Conservation (phyloP, 2,113 vertebrate genomes). For the Rhagologus leucostigma region DNA sequence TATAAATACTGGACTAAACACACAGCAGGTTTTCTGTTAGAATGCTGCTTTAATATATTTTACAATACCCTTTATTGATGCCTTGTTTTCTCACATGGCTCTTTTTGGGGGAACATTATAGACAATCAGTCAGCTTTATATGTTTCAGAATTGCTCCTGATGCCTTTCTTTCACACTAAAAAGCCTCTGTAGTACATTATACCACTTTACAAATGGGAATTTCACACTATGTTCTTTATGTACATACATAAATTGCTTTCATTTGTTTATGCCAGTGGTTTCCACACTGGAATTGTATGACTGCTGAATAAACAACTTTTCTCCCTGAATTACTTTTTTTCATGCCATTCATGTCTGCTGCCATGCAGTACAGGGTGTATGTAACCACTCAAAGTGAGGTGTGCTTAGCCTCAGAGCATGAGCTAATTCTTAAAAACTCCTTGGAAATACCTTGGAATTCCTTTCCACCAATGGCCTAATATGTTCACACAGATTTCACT, state of each 20-base stretch:
- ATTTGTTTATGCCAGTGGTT: slow-evolving; percentile 10
- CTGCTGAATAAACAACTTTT: slow-evolving; percentile 28
- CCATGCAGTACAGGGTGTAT: not conserved
- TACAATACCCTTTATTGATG: not conserved
- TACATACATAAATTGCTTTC: slow-evolving; percentile 12
- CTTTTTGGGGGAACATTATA: not conserved
- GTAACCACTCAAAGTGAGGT: not conserved
- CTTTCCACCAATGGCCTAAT: not conserved
- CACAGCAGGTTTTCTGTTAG: not conserved
- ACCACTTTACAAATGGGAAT: slow-evolving; percentile 12
- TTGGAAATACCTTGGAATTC: not conserved
- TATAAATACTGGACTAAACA: not conserved
- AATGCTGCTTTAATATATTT: not conserved
- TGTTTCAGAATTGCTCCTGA: slow-evolving; percentile 20
- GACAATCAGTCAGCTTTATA: not conserved
- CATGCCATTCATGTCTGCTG: not conserved
- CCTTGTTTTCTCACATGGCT: slow-evolving; percentile 18
- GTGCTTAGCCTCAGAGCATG: not conserved
- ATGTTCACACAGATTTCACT: not conserved
- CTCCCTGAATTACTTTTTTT: not conserved
- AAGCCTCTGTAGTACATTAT: slow-evolving; percentile 12
- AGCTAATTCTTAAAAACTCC: not conserved
- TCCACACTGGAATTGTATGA: not conserved
- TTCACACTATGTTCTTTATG: not conserved
- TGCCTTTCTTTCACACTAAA: slow-evolving; percentile 30